Evolutionary conservation across 2,797 vertebrate genomes (phyloP).

Genomic region (Lagodon rhomboides): DNA sequence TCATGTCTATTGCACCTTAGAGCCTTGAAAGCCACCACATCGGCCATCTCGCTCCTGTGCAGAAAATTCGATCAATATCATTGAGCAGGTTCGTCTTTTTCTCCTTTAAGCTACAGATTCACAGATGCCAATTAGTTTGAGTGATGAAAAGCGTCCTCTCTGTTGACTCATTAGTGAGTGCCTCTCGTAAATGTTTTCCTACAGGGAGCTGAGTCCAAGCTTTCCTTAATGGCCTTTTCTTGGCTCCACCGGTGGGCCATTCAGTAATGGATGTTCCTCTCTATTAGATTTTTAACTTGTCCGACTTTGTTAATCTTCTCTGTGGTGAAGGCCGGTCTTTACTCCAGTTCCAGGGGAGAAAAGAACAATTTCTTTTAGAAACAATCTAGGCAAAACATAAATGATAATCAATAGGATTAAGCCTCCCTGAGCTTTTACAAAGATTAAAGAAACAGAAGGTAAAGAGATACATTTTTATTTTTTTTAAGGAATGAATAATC

Average conservation of each 20-base stretch:
- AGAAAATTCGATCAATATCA: constrained; percentile 68
- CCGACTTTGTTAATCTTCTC: constrained; percentile 68
- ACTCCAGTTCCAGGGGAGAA: constrained; percentile 29
- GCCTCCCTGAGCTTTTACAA: constrained; percentile 33
- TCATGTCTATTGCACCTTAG: constrained; percentile 36
- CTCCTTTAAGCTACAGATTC: constrained; percentile 72
- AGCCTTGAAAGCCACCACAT: constrained; percentile 36
- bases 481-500: constrained; percentile 15
- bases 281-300: constrained; percentile 71
- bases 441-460: constrained; percentile 36
- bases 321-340: constrained; percentile 30
- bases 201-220: constrained; percentile 73
- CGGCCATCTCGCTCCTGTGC: constrained; percentile 26
- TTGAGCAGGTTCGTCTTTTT: constrained; percentile 70
- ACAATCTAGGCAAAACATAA: constrained; percentile 35
- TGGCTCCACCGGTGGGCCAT: constrained; percentile 71
- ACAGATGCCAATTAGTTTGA: constrained; percentile 83
- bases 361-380: constrained; percentile 28
- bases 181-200: constrained; percentile 72
- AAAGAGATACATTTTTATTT: constrained; percentile 7
- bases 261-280: constrained; percentile 77
- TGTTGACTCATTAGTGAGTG: constrained; percentile 79
- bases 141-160: constrained; percentile 78
- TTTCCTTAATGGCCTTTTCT: constrained; percentile 79
- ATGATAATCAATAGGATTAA: constrained; percentile 47